Percentiles rank a stretch among this genome's conserved stretches.
Evolutionary conservation across 2,113 vertebrate species (phyloP).

Genomic region (Mixornis gularis): DNA sequence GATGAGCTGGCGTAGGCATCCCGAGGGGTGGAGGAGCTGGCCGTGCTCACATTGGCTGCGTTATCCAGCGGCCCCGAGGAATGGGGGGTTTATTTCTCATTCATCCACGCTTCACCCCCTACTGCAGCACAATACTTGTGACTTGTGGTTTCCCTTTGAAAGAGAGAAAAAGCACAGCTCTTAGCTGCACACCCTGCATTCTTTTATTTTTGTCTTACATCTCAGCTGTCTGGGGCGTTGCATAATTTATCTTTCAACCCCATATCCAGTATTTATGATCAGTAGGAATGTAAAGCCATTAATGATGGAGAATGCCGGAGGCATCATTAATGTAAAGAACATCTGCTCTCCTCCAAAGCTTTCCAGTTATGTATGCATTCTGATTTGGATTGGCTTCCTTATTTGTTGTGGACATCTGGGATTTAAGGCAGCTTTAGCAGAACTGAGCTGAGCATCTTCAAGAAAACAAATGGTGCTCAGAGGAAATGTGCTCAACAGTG

Average conservation of each 20-base stretch:
- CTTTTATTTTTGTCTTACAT: neutral
- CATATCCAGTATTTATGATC: neutral
- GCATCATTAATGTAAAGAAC: neutral
- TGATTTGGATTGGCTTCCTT: neutral
- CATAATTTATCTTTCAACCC: neutral
- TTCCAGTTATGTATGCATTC: neutral
- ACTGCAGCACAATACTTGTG: neutral
- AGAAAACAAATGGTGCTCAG: neutral
- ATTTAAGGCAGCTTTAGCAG: neutral
- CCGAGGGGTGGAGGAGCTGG: neutral
- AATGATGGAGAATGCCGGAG: neutral
- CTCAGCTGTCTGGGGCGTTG: neutral
- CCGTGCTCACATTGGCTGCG: neutral
- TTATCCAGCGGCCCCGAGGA: neutral
- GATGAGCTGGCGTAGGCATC: neutral
- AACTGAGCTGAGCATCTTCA: neutral
- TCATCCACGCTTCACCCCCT: neutral
- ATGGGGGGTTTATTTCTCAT: neutral
- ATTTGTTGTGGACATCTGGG: neutral
- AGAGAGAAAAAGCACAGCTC: neutral
- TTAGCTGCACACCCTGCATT: neutral
- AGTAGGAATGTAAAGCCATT: neutral
- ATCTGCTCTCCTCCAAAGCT: neutral
- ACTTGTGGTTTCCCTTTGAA: neutral
- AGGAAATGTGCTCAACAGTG: neutral